These are phyloP conservation scores for Pseudorhombus dupliciocellatus DNA, from an alignment of 2,113 vertebrate genomes.

Conservation along the genomic window DNA sequence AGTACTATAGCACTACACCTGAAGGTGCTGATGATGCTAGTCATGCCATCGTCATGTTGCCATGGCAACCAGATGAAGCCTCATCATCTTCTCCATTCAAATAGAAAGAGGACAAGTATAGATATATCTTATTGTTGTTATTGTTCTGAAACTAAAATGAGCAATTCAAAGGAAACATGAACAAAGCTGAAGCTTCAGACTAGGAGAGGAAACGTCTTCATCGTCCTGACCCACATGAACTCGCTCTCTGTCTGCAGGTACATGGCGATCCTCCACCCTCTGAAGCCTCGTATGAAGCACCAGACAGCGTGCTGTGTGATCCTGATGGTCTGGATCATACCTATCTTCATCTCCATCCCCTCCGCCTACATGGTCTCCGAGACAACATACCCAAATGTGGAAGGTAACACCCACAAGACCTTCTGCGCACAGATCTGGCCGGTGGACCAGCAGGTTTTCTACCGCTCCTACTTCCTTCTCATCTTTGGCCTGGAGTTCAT, in stretches of 20 bases:
- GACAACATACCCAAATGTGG: slow-evolving; percentile 75
- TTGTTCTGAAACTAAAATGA: too few species aligned
- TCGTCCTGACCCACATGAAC: too few species aligned
- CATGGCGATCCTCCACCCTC: slow-evolving; percentile 90
- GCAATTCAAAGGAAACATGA: not conserved
- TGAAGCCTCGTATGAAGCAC: slow-evolving; percentile 92
- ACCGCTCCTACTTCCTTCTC: slow-evolving; percentile 94
- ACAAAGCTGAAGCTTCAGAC: too few species aligned
- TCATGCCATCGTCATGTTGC: too few species aligned
- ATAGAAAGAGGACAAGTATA: too few species aligned
- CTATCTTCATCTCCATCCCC: slow-evolving; percentile 89
- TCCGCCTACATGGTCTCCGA: slow-evolving; percentile 92
- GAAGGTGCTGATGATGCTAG: too few species aligned
- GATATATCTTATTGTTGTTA: too few species aligned
- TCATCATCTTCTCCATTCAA: too few species aligned
- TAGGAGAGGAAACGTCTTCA: too few species aligned
- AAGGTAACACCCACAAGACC: slow-evolving; percentile 82
- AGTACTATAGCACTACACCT: too few species aligned
- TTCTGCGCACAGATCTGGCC: slow-evolving; percentile 98
- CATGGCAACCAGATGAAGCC: too few species aligned
- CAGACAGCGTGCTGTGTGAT: slow-evolving; percentile 84
- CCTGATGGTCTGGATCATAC: slow-evolving; percentile 85
- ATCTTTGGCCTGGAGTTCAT: slow-evolving; percentile 91
- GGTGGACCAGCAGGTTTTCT: slow-evolving; percentile 90
- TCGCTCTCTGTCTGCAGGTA: slow-evolving; percentile 80